Evolutionary conservation across 1,140 invertebrate genomes (phyloP), one percentile per base, ranked within the genome.

Genomic region (Oedothorax gibbosus): DNA sequence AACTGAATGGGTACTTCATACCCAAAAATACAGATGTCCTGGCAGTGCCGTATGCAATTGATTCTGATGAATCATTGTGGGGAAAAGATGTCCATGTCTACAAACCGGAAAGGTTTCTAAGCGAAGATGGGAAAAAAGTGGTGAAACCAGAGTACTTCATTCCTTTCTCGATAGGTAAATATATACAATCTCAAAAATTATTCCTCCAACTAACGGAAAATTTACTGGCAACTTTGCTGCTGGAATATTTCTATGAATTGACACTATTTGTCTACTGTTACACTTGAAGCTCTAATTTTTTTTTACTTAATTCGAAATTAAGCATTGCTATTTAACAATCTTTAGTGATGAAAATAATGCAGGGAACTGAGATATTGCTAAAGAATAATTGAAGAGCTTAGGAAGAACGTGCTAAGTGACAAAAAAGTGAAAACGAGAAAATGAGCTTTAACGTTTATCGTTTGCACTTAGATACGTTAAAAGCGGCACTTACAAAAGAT

Each of bases 1-100:
- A 82, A 20, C 57, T 87, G 57, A 60, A 75, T 49, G 84, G 84
- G 5, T 79, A 86, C 71, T 85, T 85, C 56, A 87, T 87, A 65
- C 86, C 87, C 14, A 87, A 87, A 56, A 53, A 86, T 64, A 76
- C 80, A 0, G 91, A 93, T 57, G 88, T 96, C 15, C 89, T 96
- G 66, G 90, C 93, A 0, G 93, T 94, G 87, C 88, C 94, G 18
- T 92, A 93, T 89, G 93, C 93, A 35, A 89, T 93, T 0, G 93
- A 95, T 87, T 93, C 94, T 87, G 94, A 95, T 87, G 89, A 91
- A 18, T 89, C 91, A 0, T 86, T 92, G 0, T 96, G 94, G 93
- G 91, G 91, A 0, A 91, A 91, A 0, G 92, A 95, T 88, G 94
- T 95, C 0, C 90, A 94, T 64, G 90, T 91, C 18, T 96, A 95